Evolutionary conservation across 2,888 invertebrate species (phyloP), one percentile per base, ranked within the genome.

Genomic region (Steinernema carpocapsae): DNA sequence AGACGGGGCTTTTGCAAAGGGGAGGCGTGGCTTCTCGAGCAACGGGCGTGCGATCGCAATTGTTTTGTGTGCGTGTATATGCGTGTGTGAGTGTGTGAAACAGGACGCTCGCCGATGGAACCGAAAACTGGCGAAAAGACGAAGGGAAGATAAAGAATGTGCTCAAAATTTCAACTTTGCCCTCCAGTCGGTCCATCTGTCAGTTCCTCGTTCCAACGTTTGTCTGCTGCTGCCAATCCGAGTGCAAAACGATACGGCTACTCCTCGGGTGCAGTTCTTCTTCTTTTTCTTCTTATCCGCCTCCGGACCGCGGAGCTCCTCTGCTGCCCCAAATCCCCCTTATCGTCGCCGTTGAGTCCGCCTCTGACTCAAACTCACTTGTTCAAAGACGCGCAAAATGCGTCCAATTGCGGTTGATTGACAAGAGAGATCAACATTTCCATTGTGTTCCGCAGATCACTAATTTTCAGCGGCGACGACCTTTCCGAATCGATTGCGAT

Each of bases 341-440:
- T 64, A 64, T 64, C 64, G 37, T 29, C 64, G 64, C 4, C 64
- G 64, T 64, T 32, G 32, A 64, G 32, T 64, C 64, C 29, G 32
- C 37, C 64, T 17, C 29, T 17, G 17, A 64, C 64, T 64, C 64
- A 64, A 29, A 32, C 64, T 24, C 56, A 56, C 24, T 64, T 64
- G 64, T 26, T 64, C 64, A 1, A n/a, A 64, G 64, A 37, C 32
- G 64, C 64, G 64, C 64, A 64, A 64, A 64, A 64, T 32, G 64
- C 64, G 64, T 64, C 29, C 29, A 64, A 64, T 64, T 64, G 64
- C 64, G 64, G 64, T 56, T 64, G 64, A 64, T 64, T 64, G 64
- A n/a, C 64, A n/a, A n/a, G 64, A 64, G 64, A 64, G 64, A 64
- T 64, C 64, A 64, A 64, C 64, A 64, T 64, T 64, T 64, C 64